These are phyloP conservation scores for Cloeon dipterum DNA, from an alignment of 2,888 invertebrate genomes.

Conservation along the genomic window DNA sequence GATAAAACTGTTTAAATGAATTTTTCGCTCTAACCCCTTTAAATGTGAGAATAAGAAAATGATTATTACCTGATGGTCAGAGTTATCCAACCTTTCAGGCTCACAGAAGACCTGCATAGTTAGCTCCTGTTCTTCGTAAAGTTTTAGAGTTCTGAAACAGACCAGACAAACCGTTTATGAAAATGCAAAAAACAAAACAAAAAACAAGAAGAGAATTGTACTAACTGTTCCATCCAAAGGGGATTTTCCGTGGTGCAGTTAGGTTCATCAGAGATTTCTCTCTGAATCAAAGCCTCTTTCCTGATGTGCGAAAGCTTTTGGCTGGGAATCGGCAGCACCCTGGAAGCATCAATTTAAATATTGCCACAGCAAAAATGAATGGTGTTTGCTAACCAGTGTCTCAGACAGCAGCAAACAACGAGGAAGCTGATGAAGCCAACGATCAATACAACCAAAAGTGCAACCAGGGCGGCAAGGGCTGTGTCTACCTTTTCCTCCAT, in stretches of 20 bases:
- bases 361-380: slow-evolving; percentile 3
- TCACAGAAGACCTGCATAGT: slow-evolving; percentile 83
- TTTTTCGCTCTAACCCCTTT: slow-evolving; percentile 15
- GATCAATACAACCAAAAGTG: slow-evolving; percentile 58
- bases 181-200: slow-evolving; percentile 3
- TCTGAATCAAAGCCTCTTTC: slow-evolving; percentile 61
- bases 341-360: slow-evolving; percentile 12
- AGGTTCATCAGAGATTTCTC: slow-evolving; percentile 61
- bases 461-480: slow-evolving; percentile 64
- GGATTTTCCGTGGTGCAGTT: slow-evolving; percentile 74
- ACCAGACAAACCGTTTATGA: slow-evolving; percentile 3
- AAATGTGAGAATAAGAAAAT: slow-evolving; percentile 25
- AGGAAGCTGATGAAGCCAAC: slow-evolving; percentile 70
- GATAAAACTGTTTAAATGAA: slow-evolving; percentile 15
- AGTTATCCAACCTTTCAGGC: slow-evolving; percentile 27
- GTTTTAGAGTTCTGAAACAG: slow-evolving; percentile 43
- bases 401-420: slow-evolving; percentile 68
- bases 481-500: slow-evolving; percentile 62
- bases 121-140: slow-evolving; percentile 78
- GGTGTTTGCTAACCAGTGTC: no score
- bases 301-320: slow-evolving; percentile 37
- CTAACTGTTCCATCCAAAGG: slow-evolving; percentile 74
- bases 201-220: no score
- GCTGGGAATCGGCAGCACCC: slow-evolving; percentile 63
- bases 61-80: slow-evolving; percentile 17